These are phyloP conservation scores for Sebastes taczanowskii DNA, from an alignment of 2,797 vertebrate species.

Conservation along the genomic window DNA sequence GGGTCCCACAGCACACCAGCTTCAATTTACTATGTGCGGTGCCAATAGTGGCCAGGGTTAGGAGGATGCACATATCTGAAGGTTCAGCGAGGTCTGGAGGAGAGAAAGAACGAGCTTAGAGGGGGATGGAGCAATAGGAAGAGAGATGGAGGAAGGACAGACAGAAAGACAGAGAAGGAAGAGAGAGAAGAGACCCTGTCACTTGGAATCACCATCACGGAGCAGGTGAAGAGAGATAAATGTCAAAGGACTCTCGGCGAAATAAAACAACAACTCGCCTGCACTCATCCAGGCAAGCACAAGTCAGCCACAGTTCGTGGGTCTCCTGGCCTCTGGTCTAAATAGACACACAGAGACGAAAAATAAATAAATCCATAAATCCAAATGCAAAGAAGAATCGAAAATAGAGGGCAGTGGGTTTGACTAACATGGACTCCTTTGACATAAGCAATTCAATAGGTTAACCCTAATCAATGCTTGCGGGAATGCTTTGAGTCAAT, in stretches of 20 bases:
- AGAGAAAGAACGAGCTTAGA: neutral
- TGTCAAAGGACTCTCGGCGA: constrained; percentile 80
- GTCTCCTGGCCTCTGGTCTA: constrained; percentile 57
- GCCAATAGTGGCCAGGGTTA: constrained; percentile 28
- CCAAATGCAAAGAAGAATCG: constrained; percentile 6
- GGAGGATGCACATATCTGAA: constrained; percentile 7
- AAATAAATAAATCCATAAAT: constrained; percentile 9
- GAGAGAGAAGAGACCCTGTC: constrained; percentile 66
- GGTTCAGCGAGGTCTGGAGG: constrained; percentile 9
- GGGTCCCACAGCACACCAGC: constrained; percentile 57
- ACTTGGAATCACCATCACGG: constrained; percentile 72
- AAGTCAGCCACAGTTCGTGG: constrained; percentile 59
- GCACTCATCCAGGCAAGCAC: constrained; percentile 68
- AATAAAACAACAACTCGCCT: constrained; percentile 77
- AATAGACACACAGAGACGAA: constrained; percentile 17
- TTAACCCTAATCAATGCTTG: neutral
- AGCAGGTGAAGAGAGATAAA: constrained; percentile 84
- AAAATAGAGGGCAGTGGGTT: neutral
- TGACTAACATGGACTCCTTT: neutral
- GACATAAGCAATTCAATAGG: neutral
- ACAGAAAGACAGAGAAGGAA: constrained; percentile 41
- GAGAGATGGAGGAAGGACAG: constrained; percentile 14
- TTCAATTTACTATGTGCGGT: constrained; percentile 59
- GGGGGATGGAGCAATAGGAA: neutral
- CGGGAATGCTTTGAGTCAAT: neutral